Evolutionary conservation across 2,113 vertebrate genomes (phyloP), one percentile per base, ranked within the genome.

Genomic region (Cervus canadensis): DNA sequence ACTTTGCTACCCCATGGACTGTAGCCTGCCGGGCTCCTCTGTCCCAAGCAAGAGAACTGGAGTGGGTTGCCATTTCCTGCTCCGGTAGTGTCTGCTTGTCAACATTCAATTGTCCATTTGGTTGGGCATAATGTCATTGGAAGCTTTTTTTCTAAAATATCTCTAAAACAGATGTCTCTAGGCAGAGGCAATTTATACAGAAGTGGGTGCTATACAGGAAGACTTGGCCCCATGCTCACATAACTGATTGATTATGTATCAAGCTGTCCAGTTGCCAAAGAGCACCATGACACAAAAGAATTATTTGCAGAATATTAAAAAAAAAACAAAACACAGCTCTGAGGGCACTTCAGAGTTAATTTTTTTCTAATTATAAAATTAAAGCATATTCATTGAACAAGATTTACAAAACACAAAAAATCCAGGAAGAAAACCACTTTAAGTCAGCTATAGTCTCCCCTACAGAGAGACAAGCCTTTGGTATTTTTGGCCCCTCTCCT

Each of bases 111-210:
- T 28, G 36, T 82, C 71, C 33, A 26, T 57, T 90, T 43, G 56
- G 9, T 48, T 95, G 76, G 52, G 6, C 28, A 60, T 19, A 76
- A 23, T 57, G 62, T 89, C 85, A 93, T 62, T 92, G 13, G 48
- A 90, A 97, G 43, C 5, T 30, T 23, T 93, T 43, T 95, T 91
- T 43, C 87, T 87, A 89, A 88, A 89, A 16, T 62, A 94, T 71
- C 87, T 96, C 59, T 95, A 76, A 96, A 97, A 45, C 57, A 96
- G 86, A 92, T 91, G 71, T 93, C 83, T 60, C 14, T 56, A 33
- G 89, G 19, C 91, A 89, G 94, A 94, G 78, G n/a, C 30, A 50
- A 23, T 88, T 95, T 88, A 54, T n/a, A 74, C 16, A 90, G n/a
- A 85, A 94, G 83, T 48, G 10, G 52, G 21, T 84, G 12, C 54